Evolutionary conservation across 2,797 vertebrate species (phyloP).

Genomic region (Halcyon leucocephala): DNA sequence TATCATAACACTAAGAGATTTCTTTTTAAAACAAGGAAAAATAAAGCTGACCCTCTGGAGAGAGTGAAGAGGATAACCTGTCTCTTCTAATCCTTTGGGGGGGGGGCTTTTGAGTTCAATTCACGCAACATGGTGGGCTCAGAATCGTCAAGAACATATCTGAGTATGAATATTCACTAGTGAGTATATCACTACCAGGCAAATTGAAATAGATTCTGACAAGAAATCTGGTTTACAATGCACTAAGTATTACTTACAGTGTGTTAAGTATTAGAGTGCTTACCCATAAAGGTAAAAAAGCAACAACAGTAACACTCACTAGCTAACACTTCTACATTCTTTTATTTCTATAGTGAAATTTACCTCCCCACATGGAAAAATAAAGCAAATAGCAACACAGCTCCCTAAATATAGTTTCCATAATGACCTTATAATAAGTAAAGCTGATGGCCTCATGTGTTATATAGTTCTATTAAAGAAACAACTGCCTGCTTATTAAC

Average conservation of each 20-base stretch:
- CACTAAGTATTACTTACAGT: conserved; percentile 60
- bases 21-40: conserved; percentile 22
- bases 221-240: neutral
- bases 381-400: conserved; percentile 68
- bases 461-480: conserved; percentile 36
- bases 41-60: neutral
- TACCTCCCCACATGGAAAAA: conserved; percentile 73
- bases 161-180: neutral
- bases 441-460: conserved; percentile 52
- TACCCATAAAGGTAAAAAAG: conserved; percentile 72
- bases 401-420: conserved; percentile 70
- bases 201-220: conserved; percentile 9
- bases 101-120: neutral
- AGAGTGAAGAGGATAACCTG: neutral
- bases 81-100: neutral
- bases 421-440: conserved; percentile 71
- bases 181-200: neutral
- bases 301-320: conserved; percentile 62
- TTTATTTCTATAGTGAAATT: conserved; percentile 72
- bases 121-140: neutral
- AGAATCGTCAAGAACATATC: neutral
- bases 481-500: conserved; percentile 27
- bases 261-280: conserved; percentile 59
- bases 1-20: conserved; percentile 16
- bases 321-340: conserved; percentile 65